Base-by-base conservation (phyloP, 53 echinoderm and acorn worm species). In the Hippasteria phrygiana region DNA sequence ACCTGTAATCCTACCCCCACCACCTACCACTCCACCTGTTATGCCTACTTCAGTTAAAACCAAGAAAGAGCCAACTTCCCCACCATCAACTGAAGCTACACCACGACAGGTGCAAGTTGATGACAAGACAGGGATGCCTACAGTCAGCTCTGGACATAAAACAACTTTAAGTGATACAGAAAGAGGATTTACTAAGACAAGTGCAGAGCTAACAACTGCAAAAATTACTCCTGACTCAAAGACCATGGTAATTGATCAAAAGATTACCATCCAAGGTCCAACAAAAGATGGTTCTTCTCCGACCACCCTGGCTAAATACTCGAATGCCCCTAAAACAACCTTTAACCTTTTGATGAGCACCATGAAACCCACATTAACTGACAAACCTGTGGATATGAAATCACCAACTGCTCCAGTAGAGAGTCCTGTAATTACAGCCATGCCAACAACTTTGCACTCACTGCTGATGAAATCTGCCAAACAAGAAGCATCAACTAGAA, bases 11-110 rank as follows among this genome's bases (percentile, higher is more conserved):
- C 80, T 62, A 40, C 80, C 80, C 26, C 80, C 80, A 26, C 80
- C 80, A 27, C 80, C 80, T 17, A 80, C 80, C 26, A 80, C 62
- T 41, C 80, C 80, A 50, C 80, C 80, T 36, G 59, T 38, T 14
- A 80, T 62, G 59, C 80, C 62, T 50, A 37, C 53, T 17, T 77
- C 53, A 31, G 53, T 40, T 10, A 80, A 40, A 22, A 14, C 1
- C 17, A 72, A 42, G 5, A 72, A 38, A 0, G 36, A 20, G n/a
- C 59, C 5, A 24, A 59, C 26, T 24, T 59, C 20, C 26, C 59
- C 59, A 24, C n/a, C 59, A 59, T 12, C 59, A 22, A 5, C 26
- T 20, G 59, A 59, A 59, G 26, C 42, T 80, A 62, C 80, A 28
- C 22, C 54, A 78, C 28, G 26, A 51, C 17, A 51, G 48, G 75